Evolutionary conservation across 2,113 vertebrate genomes (phyloP).

Genomic region (Pleuronectes platessa): DNA sequence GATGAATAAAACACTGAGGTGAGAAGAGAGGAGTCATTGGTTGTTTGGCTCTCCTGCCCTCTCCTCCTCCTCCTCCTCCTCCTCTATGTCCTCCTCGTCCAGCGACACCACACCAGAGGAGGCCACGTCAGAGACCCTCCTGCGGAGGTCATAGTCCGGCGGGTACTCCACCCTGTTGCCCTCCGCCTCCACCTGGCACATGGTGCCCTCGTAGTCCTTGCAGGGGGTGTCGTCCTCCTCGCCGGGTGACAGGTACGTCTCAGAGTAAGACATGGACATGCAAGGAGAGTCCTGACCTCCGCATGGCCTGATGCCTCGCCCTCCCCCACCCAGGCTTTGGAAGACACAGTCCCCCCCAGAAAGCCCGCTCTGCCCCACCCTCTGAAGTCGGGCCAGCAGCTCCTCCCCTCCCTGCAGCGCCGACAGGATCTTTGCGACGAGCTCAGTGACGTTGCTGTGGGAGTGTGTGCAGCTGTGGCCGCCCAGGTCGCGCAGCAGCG

Average conservation of each 20-base stretch:
- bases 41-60: constrained; percentile 74
- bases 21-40: constrained; percentile 66
- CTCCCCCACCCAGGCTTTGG: constrained; percentile 83
- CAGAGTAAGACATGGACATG: constrained; percentile 88
- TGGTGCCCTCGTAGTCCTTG: constrained; percentile 86
- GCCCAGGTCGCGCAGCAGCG: constrained; percentile 85
- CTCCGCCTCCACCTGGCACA: constrained; percentile 70
- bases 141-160: constrained; percentile 73
- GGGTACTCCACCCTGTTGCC: constrained; percentile 49
- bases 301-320: constrained; percentile 81
- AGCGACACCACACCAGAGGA: constrained; percentile 95
- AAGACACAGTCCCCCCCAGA: constrained; percentile 87
- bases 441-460: constrained; percentile 84
- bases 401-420: constrained; percentile 86
- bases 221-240: constrained; percentile 89
- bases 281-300: constrained; percentile 86
- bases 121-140: constrained; percentile 91
- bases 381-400: constrained; percentile 87
- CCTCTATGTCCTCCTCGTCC: constrained; percentile 87
- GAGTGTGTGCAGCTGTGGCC: constrained; percentile 62
- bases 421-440: constrained; percentile 92
- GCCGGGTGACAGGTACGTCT: constrained; percentile 89
- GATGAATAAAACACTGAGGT: constrained; percentile 36
- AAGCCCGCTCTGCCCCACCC: constrained; percentile 80
- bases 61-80: constrained; percentile 75